Evolutionary conservation across 2,888 invertebrate species (phyloP).

Genomic region (Octodonta nipae): DNA sequence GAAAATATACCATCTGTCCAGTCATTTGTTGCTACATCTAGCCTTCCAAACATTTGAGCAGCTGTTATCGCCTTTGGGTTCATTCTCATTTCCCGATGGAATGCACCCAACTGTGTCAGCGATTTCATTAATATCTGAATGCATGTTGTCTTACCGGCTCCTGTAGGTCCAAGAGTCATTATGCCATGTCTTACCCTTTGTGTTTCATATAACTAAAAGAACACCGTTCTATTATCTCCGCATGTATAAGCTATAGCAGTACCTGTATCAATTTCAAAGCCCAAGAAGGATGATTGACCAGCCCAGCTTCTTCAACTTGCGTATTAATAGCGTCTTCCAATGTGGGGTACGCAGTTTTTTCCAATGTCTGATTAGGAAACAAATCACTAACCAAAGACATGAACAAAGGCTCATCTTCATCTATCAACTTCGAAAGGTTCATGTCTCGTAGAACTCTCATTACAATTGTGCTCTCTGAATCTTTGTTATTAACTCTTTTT

Average conservation of each 20-base stretch:
- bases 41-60: slow-evolving; percentile 91
- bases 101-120: slow-evolving; percentile 69
- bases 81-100: slow-evolving; percentile 87
- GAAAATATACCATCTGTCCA: slow-evolving; percentile 99
- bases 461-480: slow-evolving; percentile 88
- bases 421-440: slow-evolving; percentile 93
- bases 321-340: slow-evolving; percentile 76
- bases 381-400: slow-evolving; percentile 89
- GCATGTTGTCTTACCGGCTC: slow-evolving; percentile 89
- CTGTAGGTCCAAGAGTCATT: slow-evolving; percentile 89
- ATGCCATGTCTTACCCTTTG: slow-evolving; percentile 90
- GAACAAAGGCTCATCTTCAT: slow-evolving; percentile 95
- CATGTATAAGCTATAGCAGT: slow-evolving; percentile 6
- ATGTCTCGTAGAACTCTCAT: slow-evolving; percentile 95
- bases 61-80: slow-evolving; percentile 96
- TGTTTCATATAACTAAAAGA: slow-evolving; percentile 72
- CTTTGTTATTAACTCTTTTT: slow-evolving; percentile 80
- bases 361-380: slow-evolving; percentile 86
- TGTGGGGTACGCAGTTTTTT: slow-evolving; percentile 81
- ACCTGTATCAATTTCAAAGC: slow-evolving; percentile 84
- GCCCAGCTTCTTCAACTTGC: slow-evolving; percentile 65
- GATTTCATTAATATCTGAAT: slow-evolving; percentile 83
- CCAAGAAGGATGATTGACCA: slow-evolving; percentile 92
- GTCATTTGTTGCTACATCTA: slow-evolving; percentile 94
- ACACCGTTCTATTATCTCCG: too few relatives aligned